phyloP scores from a whole-genome alignment of 2,113 vertebrate species.

The Aix galericulata region DNA sequence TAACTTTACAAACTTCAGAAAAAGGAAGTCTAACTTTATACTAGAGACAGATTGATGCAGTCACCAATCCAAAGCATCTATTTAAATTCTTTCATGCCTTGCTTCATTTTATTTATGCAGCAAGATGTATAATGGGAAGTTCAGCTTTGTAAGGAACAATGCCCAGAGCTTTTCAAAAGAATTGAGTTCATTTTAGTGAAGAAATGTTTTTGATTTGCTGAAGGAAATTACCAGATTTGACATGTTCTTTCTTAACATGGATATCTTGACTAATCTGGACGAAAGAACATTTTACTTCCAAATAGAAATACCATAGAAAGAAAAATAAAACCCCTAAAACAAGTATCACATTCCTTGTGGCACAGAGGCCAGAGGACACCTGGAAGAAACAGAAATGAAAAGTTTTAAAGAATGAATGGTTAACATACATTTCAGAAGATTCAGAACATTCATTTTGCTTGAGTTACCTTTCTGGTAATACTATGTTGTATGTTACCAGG shows the following conservation, averaged over 20 bases:
- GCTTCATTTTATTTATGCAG: neutral
- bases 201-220: neutral
- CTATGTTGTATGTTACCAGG: neutral
- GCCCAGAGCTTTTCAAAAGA: neutral
- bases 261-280: neutral
- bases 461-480: neutral
- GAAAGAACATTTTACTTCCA: neutral
- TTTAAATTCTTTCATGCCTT: neutral
- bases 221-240: neutral
- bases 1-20: neutral
- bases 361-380: neutral
- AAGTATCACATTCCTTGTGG: neutral
- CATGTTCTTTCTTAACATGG: neutral
- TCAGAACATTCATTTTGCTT: neutral
- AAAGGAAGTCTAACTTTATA: neutral
- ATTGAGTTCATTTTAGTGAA: neutral
- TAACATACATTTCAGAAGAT: neutral
- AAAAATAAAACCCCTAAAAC: neutral
- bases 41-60: neutral
- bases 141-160: neutral
- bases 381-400: neutral
- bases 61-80: neutral
- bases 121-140: neutral
- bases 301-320: neutral
- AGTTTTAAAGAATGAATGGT: neutral